These are phyloP conservation scores for Heterohyrax brucei DNA, from an alignment of 2,797 vertebrate species.

Conservation along the genomic window DNA sequence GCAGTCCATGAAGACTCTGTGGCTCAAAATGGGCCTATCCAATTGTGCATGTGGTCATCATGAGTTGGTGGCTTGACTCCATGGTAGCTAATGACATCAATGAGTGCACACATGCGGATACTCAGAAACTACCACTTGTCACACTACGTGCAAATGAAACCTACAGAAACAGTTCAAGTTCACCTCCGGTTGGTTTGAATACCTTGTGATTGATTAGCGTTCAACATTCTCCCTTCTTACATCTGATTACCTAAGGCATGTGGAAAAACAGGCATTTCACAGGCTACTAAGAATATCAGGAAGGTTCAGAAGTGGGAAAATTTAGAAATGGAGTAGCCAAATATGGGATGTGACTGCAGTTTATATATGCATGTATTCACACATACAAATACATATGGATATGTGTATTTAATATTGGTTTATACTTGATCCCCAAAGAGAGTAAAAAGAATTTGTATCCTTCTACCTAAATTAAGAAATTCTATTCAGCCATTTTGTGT, in stretches of 20 bases:
- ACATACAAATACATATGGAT: neutral
- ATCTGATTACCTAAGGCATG: neutral
- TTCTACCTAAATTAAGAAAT: neutral
- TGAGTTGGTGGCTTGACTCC: neutral
- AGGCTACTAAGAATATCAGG: neutral
- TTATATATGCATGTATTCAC: neutral
- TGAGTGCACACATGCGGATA: neutral
- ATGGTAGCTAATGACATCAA: neutral
- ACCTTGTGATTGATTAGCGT: neutral
- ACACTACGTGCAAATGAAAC: neutral
- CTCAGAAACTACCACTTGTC: neutral
- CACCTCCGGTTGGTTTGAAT: neutral
- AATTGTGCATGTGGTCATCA: neutral
- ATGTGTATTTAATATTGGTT: neutral
- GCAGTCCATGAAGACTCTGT: neutral
- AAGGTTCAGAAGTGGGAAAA: neutral
- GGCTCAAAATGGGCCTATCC: neutral
- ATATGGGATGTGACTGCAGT: neutral
- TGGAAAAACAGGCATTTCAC: neutral
- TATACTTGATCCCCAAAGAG: constrained; percentile 33
- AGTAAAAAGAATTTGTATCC: neutral
- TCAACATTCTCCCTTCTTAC: neutral
- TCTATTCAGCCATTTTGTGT: neutral
- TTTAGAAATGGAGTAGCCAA: constrained; percentile 3
- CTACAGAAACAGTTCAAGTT: neutral